A percentile compares a stretch with the other conserved stretches of the same genome.
These are phyloP conservation scores for Anabacerthia variegaticeps DNA, from an alignment of 2,797 vertebrate genomes.

Conservation along the genomic window DNA sequence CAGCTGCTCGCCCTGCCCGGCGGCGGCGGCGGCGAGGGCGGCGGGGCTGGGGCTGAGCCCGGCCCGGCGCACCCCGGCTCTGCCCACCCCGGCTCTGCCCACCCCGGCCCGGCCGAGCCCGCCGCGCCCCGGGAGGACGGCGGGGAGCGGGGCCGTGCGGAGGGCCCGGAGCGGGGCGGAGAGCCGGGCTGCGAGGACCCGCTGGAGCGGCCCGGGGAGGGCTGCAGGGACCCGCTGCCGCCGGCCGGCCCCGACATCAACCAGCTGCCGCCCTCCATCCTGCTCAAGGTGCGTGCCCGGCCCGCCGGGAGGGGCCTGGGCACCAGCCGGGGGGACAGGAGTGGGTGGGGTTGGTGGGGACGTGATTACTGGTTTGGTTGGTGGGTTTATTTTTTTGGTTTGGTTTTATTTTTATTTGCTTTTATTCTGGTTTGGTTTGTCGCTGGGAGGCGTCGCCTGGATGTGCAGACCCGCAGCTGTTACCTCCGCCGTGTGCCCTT, in stretches of 20 bases:
- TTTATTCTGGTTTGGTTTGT: too few relatives aligned
- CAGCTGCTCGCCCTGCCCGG: constrained; percentile 79
- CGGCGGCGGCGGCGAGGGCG: neutral
- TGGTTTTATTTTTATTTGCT: too few relatives aligned
- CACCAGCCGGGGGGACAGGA: too few relatives aligned
- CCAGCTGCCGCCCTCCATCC: constrained; percentile 94
- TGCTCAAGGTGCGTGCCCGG: constrained; percentile 88
- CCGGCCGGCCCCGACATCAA: constrained; percentile 87
- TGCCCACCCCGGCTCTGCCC: too few relatives aligned
- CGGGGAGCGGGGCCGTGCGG: constrained; percentile 41
- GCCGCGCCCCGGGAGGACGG: constrained; percentile 56
- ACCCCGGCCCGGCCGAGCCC: neutral
- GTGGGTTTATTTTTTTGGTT: too few relatives aligned
- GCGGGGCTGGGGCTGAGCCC: neutral
- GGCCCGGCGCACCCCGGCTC: too few relatives aligned
- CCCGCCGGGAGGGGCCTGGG: too few relatives aligned
- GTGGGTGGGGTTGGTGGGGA: too few relatives aligned
- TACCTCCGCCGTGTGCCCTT: too few relatives aligned
- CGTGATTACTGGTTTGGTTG: too few relatives aligned
- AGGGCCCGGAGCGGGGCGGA: constrained; percentile 68
- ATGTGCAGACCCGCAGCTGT: too few relatives aligned
- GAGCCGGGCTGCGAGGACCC: constrained; percentile 76
- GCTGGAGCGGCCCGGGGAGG: constrained; percentile 74
- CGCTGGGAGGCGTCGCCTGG: too few relatives aligned
- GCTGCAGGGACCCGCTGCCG: constrained; percentile 76